phyloP scores from a whole-genome alignment of 2,888 invertebrate species.

The Eumacrocentrus americanus region DNA sequence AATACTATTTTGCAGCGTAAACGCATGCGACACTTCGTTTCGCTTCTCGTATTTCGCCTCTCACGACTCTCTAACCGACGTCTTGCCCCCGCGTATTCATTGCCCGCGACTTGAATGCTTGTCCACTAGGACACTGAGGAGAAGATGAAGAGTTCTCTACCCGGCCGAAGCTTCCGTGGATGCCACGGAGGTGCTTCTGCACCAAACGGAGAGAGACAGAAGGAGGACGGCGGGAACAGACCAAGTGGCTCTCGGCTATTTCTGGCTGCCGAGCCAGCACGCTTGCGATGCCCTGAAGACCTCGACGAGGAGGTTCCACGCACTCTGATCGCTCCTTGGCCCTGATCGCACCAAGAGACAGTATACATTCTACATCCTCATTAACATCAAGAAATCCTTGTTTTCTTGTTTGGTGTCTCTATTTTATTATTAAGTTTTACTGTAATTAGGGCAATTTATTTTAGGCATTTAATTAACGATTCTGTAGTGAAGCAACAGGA shows the following conservation, averaged over 20 bases:
- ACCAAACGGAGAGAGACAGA: conserved; percentile 39
- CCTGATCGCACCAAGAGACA: conserved; percentile 1
- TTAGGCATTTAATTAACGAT: too few relatives aligned
- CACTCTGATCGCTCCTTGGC: not conserved
- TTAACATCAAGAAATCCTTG: too few relatives aligned
- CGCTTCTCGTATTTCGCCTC: not conserved
- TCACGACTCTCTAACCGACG: not conserved
- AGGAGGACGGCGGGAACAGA: conserved; percentile 42
- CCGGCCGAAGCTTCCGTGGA: conserved; percentile 48
- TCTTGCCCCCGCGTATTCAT: not conserved
- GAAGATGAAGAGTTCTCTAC: too few relatives aligned
- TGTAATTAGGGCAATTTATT: too few relatives aligned
- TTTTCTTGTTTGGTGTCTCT: too few relatives aligned
- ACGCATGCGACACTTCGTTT: not conserved
- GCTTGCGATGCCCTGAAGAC: conserved; percentile 29
- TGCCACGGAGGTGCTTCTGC: conserved; percentile 42
- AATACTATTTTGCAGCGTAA: not conserved
- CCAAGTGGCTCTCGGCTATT: conserved; percentile 50
- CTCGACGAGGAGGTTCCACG: not conserved
- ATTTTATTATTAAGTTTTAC: too few relatives aligned
- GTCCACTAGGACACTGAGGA: conserved; percentile 6
- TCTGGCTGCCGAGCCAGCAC: conserved; percentile 27
- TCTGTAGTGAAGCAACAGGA: too few relatives aligned
- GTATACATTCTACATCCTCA: too few relatives aligned
- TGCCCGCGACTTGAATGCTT: conserved; percentile 2